A percentile compares a stretch with the other conserved stretches of the same genome.
Evolutionary conservation across 1,140 invertebrate genomes (phyloP).

Genomic region (Epicauta chinensis): DNA sequence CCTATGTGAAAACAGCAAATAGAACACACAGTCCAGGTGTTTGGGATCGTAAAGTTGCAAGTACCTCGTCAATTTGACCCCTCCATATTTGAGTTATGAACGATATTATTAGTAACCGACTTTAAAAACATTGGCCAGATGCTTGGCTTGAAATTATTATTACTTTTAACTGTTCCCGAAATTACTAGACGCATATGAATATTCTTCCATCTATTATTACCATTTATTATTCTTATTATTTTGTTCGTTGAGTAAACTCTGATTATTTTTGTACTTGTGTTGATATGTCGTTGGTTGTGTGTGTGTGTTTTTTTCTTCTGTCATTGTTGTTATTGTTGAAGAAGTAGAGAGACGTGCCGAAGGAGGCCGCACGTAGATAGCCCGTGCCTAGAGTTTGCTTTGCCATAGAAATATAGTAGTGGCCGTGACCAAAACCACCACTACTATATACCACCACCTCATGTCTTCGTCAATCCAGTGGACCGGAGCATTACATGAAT

Average conservation of each 20-base stretch:
- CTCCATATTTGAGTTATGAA: too few relatives aligned
- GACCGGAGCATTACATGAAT: constrained; percentile 1
- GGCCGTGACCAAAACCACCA: constrained; percentile 1
- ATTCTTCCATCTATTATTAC: too few relatives aligned
- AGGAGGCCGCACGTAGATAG: constrained; percentile 17
- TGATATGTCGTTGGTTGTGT: too few relatives aligned
- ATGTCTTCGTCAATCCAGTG: not conserved
- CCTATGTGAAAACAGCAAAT: constrained; percentile 6
- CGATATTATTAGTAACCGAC: constrained; percentile 16
- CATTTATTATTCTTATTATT: too few relatives aligned
- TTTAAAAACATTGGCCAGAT: constrained; percentile 11
- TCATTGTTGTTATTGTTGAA: not conserved
- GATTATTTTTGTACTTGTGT: too few relatives aligned
- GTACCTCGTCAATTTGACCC: not conserved
- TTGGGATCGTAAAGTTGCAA: constrained; percentile 8
- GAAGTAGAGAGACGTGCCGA: constrained; percentile 11
- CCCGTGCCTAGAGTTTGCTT: constrained; percentile 8
- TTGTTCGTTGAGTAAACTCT: too few relatives aligned
- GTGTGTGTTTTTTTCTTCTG: too few relatives aligned
- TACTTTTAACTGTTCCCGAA: too few relatives aligned
- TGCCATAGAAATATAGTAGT: not conserved
- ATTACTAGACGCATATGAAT: too few relatives aligned
- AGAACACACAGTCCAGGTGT: constrained; percentile 9
- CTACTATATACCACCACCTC: too few relatives aligned
- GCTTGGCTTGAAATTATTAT: not conserved